phyloP scores from a whole-genome alignment of 2,888 invertebrate genomes.

The Drosophila sordidula region DNA sequence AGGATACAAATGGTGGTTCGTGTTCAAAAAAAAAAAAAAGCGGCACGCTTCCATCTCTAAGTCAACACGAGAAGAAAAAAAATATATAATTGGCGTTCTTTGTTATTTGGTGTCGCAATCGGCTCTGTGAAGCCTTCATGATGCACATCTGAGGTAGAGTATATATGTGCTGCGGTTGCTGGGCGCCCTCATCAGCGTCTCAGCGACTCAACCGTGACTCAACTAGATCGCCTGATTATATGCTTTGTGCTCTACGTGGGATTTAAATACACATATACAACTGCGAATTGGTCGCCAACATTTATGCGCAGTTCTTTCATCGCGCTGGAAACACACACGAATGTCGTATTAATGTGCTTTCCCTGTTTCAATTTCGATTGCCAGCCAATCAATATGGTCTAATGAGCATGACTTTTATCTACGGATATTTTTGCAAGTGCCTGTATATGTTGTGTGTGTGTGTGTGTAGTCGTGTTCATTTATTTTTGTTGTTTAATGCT shows the following conservation, averaged over 20 bases:
- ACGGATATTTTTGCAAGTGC: not conserved
- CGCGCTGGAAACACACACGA: not conserved
- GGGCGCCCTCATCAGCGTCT: conserved; percentile 28
- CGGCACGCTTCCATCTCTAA: conserved; percentile 2
- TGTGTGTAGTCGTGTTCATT: conserved; percentile 5
- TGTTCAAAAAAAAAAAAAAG: not conserved
- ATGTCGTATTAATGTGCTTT: conserved; percentile 33
- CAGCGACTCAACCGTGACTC: conserved; percentile 44
- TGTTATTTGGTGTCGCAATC: not conserved
- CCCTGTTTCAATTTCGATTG: conserved; percentile 26
- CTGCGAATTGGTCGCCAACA: conserved; percentile 8
- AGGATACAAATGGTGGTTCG: not conserved
- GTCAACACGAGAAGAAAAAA: not conserved
- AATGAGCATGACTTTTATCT: conserved; percentile 30
- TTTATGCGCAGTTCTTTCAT: conserved; percentile 6
- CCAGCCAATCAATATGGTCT: conserved; percentile 35
- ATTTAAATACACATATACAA: not conserved
- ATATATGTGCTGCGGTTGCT: conserved; percentile 10
- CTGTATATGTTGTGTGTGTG: conserved; percentile 7
- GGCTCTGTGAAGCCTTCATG: not conserved
- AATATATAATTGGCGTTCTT: not conserved
- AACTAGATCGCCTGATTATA: conserved; percentile 49
- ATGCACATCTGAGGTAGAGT: conserved; percentile 14
- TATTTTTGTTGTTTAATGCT: conserved; percentile 12
- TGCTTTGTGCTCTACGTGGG: conserved; percentile 10